Base-by-base conservation (phyloP, 2,888 invertebrate genomes). In the Malthinus flaveolus region DNA sequence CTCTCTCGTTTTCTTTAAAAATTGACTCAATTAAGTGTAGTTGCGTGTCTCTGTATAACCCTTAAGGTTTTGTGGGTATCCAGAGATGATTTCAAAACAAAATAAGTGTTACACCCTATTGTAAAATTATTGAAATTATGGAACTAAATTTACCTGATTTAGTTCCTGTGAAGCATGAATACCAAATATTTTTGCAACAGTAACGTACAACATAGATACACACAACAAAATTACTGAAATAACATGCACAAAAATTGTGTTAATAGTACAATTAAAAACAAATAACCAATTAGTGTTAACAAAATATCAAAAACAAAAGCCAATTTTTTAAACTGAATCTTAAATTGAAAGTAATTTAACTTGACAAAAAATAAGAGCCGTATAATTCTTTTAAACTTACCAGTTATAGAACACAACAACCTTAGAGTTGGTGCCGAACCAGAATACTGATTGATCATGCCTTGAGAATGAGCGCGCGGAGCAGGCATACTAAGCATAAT, bases 401-500 rank as follows among this genome's bases (percentile, higher is more conserved):
- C 97, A 78, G 96, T 95, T 66, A 97, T 96, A 59, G 95, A 96
- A 82, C 96, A 97, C 51, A 97, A 84, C 44, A 97, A 85, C 15
- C 98, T 87, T 36, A 98, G 84, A 0, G 95, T 93, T 7, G 93
- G 91, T 11, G 93, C 88, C 69, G 86, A 87, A 8, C 87, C 87
- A 8, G 84, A 86, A 75, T 91, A 92, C 71, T 91, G 90, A 80
- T 94, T 93, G 56, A 93, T 89, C 93, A 94, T 92, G 62, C 82
- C 82, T 63, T 82, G 80, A 1, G 82, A 81, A 61, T 80, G 80
- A 3, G 84, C 79, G 72, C 86, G 84, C 1, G 91, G 87, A 73
- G 96, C 86, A 7, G 99, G 99, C 77, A 97, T 94, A 56, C 95
- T 97, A 69, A 99, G 84, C 62, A 97, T 97, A 75, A 99, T 99